Evolutionary conservation across 2,113 vertebrate genomes (phyloP), one percentile per base, ranked within the genome.

Genomic region (Xyliphius kryptos): DNA sequence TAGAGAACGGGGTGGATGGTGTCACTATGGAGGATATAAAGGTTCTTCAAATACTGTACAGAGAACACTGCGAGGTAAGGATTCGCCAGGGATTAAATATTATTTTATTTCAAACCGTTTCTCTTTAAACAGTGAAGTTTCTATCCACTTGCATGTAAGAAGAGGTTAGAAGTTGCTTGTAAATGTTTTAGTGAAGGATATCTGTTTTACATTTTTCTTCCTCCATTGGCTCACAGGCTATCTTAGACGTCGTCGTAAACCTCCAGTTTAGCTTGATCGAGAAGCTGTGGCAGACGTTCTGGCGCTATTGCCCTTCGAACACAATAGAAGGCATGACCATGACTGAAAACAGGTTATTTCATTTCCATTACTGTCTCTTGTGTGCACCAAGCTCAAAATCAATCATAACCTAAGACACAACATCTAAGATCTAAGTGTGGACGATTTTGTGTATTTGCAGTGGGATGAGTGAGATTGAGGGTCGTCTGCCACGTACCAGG

Each of bases 31-130:
- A 88, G 0, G 94, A 97, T 3, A 67, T 95, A 69, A 96, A 91
- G 81, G 86, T 89, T 59, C 89, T 99, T 57, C 94, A 98, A 81
- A 83, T 90, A 64, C 89, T 88, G 51, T 98, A 99, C 85, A 88
- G 94, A 75, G 82, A 91, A 63, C 96, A 98, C 81, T 99, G 96
- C 2, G 94, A 98, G 94, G 95, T 98, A n/a, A n/a, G n/a, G n/a
- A n/a, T n/a, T n/a, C n/a, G n/a, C n/a, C n/a, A n/a, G n/a, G n/a
- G n/a, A n/a, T n/a, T n/a, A n/a, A n/a, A n/a, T n/a, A n/a, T n/a
- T n/a, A n/a, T n/a, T n/a, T n/a, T n/a, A n/a, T n/a, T n/a, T n/a
- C n/a, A n/a, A n/a, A n/a, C n/a, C n/a, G n/a, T n/a, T n/a, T n/a
- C n/a, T n/a, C n/a, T n/a, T n/a, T n/a, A n/a, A n/a, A n/a, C n/a